Percentiles rank a stretch among this genome's conserved stretches.
phyloP scores from a whole-genome alignment of 2,888 invertebrate genomes.

The Phyto melanocephala region DNA sequence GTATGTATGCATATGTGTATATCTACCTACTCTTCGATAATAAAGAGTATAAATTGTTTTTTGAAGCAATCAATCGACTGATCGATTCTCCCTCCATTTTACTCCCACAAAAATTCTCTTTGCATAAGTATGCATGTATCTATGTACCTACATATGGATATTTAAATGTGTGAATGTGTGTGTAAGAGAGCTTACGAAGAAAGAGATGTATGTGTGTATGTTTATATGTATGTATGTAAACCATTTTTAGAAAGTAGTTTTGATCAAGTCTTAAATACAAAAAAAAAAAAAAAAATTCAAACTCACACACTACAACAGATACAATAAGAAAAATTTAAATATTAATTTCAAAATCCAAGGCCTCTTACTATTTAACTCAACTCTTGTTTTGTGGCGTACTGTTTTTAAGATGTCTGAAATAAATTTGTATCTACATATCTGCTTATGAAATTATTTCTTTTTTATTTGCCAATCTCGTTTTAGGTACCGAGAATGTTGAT shows the following conservation, averaged over 20 bases:
- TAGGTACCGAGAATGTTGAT: constrained; percentile 84
- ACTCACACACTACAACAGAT: background rate
- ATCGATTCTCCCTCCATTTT: constrained; percentile 11
- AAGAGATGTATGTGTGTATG: no score
- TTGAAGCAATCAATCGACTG: background rate
- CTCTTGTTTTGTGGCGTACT: constrained; percentile 37
- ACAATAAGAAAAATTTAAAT: constrained; percentile 16
- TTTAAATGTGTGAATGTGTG: background rate
- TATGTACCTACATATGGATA: background rate
- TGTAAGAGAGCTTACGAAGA: constrained; percentile 51
- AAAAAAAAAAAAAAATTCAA: background rate
- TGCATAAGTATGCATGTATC: background rate
- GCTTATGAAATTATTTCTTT: constrained; percentile 21
- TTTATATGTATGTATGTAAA: no score
- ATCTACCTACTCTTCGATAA: background rate
- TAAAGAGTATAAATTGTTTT: background rate
- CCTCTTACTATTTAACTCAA: constrained; percentile 62
- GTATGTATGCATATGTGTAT: background rate
- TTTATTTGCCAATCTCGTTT: constrained; percentile 63
- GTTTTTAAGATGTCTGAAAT: constrained; percentile 42
- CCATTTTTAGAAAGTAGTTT: constrained; percentile 66
- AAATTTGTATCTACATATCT: constrained; percentile 30
- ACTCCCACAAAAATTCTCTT: constrained; percentile 53
- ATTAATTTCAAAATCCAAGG: constrained; percentile 63
- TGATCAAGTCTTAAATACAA: constrained; percentile 57